Evolutionary conservation across 1,140 invertebrate species (phyloP).

Genomic region (Hermetia illucens): DNA sequence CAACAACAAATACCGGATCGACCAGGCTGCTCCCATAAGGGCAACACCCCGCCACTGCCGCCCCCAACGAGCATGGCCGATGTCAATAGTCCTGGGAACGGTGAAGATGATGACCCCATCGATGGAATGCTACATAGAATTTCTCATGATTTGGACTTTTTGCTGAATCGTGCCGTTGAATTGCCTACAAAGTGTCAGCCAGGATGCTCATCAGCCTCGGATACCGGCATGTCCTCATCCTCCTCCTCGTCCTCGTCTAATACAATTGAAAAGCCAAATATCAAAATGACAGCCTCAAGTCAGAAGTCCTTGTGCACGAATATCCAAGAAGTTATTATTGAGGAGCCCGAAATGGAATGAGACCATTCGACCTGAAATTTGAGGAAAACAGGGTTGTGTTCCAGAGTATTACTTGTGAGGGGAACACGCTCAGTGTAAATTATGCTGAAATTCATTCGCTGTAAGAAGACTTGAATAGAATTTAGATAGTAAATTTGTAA

Average conservation of each 20-base stretch:
- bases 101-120: constrained; percentile 15
- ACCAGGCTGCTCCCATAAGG: constrained; percentile 14
- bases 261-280: background rate
- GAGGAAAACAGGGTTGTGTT: background rate
- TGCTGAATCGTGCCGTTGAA: constrained; percentile 43
- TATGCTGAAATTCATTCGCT: background rate
- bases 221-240: too few relatives aligned
- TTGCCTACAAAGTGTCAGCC: constrained; percentile 6
- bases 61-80: background rate
- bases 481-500: constrained; percentile 1
- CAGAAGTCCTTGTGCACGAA: background rate
- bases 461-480: background rate
- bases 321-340: constrained; percentile 9
- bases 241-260: too few relatives aligned
- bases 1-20: background rate
- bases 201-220: too few relatives aligned
- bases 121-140: constrained; percentile 54
- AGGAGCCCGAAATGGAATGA: constrained; percentile 4
- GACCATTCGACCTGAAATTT: too few relatives aligned
- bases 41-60: constrained; percentile 8
- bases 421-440: too few relatives aligned
- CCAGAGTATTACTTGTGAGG: background rate
- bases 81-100: background rate
- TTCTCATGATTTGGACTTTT: constrained; percentile 57
- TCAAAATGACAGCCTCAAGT: background rate